Evolutionary conservation across 2,888 invertebrate genomes (phyloP), one percentile per base, ranked within the genome.

Genomic region (Torymus tubicola): DNA sequence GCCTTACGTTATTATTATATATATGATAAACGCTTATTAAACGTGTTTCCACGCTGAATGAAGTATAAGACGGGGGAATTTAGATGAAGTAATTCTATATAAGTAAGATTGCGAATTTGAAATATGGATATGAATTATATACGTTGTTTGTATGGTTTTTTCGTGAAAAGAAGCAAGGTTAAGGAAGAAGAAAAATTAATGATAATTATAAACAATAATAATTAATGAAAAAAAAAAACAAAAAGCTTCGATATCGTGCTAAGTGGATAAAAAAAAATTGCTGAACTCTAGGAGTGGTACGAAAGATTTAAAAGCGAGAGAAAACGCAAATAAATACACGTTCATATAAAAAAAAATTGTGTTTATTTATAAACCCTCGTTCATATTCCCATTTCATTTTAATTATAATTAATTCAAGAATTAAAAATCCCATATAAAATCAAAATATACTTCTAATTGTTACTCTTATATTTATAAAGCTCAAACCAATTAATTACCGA

Each of bases 201-300:
- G 61, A 72, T 24, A 57, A 68, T 78, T 42, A 42, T 42, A 42
- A 60, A 18, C 16, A 68, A 24, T 64, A 81, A 72, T 72, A 71
- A 77, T 78, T 31, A 31, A 42, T 42, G 42, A 42, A 42, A 42
- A 31, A 31, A 24, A 31, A 31, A 31, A 31, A 31, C 42, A 42
- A 42, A 81, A 81, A 84, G 88, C 88, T 89, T 89, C 82, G 84
- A 85, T 86, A 87, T 86, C 84, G 84, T 87, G 85, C 84, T 82
- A 73, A 81, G 81, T 81, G 81, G 78, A 83, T 83, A 80, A 57
- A 73, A 80, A 57, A 73, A 76, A 76, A 8, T 42, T 71, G 79
- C 72, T 82, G 76, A 78, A 83, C 42, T 42, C 42, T 83, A 84
- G 80, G 73, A 84, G 71, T 80, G 79, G 80, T 80, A 78, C 74